These are phyloP conservation scores for Clangula hyemalis DNA, from an alignment of 2,797 vertebrate species.

Conservation along the genomic window DNA sequence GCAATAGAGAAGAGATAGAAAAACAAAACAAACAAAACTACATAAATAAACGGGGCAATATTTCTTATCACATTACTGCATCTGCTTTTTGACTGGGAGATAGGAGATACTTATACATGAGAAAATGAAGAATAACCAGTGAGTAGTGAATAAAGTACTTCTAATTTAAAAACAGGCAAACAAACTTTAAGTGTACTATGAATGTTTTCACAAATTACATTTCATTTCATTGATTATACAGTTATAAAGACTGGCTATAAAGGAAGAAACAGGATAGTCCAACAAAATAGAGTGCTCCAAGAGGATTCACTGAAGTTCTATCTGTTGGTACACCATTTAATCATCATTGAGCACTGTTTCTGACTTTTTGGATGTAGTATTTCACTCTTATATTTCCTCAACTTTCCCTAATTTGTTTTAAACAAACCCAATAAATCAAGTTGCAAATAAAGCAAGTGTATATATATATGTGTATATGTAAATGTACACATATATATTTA, in stretches of 20 bases:
- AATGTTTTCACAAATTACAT: not conserved
- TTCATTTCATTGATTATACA: not conserved
- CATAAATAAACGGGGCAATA: not conserved
- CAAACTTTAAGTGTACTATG: not conserved
- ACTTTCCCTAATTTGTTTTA: not conserved
- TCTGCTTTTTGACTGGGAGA: not conserved
- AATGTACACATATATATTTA: not conserved
- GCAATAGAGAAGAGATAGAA: not conserved
- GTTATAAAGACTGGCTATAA: not conserved
- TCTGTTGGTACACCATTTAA: not conserved
- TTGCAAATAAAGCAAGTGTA: not conserved
- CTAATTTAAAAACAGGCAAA: not conserved
- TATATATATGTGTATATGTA: not conserved
- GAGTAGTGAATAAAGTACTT: not conserved
- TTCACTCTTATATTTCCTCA: not conserved
- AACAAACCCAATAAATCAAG: not conserved
- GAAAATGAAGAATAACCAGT: not conserved
- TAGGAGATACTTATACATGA: not conserved
- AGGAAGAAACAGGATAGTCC: not conserved
- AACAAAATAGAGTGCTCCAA: not conserved
- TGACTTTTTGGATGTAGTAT: not conserved
- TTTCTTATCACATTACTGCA: not conserved
- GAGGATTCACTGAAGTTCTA: not conserved
- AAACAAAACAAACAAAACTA: not conserved
- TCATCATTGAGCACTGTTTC: not conserved